Conservation (phyloP, 2,888 invertebrate genomes). For the Tenthredo mesomela region DNA sequence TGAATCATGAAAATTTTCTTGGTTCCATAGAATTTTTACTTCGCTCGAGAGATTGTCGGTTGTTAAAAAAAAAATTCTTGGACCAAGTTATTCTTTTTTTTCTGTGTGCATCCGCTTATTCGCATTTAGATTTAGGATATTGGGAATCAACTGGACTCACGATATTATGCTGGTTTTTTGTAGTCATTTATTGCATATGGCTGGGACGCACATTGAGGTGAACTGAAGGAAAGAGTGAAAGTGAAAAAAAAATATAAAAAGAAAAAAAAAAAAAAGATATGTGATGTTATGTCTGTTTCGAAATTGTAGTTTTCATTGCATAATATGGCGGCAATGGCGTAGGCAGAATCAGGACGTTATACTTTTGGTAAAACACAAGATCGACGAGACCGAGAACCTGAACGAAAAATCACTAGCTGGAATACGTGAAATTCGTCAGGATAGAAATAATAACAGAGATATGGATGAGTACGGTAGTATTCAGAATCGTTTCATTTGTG, state of each 20-base stretch:
- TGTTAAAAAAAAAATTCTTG: no score
- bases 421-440: conserved; percentile 27
- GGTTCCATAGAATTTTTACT: no score
- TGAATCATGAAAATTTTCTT: no score
- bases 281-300: conserved; percentile 12
- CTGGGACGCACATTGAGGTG: conserved; percentile 74
- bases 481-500: conserved; percentile 51
- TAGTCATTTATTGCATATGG: conserved; percentile 73
- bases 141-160: conserved; percentile 75
- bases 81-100: no score
- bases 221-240: neutral
- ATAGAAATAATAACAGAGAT: conserved; percentile 55
- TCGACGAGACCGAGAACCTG: neutral
- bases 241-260: neutral
- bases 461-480: neutral
- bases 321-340: conserved; percentile 71
- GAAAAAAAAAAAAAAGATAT: neutral
- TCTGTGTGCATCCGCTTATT: conserved; percentile 75
- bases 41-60: no score
- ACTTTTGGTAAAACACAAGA: conserved; percentile 64
- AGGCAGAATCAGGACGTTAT: conserved; percentile 69
- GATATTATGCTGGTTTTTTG: conserved; percentile 70
- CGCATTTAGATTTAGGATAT: conserved; percentile 69
- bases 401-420: conserved; percentile 25
- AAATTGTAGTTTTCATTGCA: conserved; percentile 69